Evolutionary conservation across 2,888 invertebrate genomes (phyloP).

Genomic region (Bellardia pandia): DNA sequence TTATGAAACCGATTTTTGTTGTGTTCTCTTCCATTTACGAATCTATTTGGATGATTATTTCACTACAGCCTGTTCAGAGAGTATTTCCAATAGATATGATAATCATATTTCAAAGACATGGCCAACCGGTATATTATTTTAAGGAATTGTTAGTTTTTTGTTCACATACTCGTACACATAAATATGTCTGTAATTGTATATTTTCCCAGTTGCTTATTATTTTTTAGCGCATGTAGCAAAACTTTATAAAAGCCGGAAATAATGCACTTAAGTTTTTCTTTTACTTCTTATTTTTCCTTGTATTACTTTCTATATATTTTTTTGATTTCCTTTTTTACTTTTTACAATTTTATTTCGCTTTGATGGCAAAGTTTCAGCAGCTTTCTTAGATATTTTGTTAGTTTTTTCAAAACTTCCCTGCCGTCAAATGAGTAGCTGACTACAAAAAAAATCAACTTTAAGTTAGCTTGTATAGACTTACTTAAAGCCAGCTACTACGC

Average conservation of each 20-base stretch:
- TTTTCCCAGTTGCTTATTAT: constrained; percentile 53
- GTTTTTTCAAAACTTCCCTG: too few species aligned
- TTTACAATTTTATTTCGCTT: constrained; percentile 43
- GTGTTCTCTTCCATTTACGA: too few species aligned
- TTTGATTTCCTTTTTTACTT: constrained; percentile 36
- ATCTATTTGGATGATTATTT: too few species aligned
- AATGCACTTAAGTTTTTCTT: constrained; percentile 77
- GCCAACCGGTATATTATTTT: constrained; percentile 18
- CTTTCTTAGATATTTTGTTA: constrained; percentile 11
- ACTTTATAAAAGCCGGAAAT: constrained; percentile 80
- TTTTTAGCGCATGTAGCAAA: constrained; percentile 72
- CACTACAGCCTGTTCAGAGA: too few species aligned
- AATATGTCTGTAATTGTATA: constrained; percentile 7
- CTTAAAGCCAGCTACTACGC: too few species aligned
- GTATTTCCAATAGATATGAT: too few species aligned
- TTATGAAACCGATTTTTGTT: too few species aligned
- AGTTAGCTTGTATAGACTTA: too few species aligned
- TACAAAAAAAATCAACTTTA: too few species aligned
- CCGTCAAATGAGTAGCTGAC: too few species aligned
- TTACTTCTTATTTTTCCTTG: constrained; percentile 42
- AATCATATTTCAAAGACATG: too few species aligned
- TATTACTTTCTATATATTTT: constrained; percentile 27
- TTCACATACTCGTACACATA: background rate
- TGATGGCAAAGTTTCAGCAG: constrained; percentile 26
- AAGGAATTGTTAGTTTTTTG: constrained; percentile 47